Evolutionary conservation across 2,113 vertebrate genomes (phyloP), one percentile per base, ranked within the genome.

Genomic region (Oxyura jamaicensis): DNA sequence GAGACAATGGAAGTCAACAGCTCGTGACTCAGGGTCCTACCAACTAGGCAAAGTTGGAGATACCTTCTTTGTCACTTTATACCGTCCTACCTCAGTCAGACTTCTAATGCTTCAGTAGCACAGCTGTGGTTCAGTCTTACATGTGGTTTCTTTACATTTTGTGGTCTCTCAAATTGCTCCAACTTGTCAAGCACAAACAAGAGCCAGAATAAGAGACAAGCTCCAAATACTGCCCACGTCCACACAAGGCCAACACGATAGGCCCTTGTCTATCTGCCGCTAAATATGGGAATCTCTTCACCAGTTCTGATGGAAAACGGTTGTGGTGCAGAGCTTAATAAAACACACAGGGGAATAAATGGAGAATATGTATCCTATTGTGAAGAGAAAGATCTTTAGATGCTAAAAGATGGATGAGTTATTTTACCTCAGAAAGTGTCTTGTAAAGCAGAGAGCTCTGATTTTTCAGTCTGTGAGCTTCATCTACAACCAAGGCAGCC

Each of bases 381-480:
- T 28, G 33, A 90, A 71, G 44, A 55, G 22, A 22, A 86, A 83
- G 46, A 13, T 19, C n/a, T 55, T 56, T 50, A 80, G 33, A 50
- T 28, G 63, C 23, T 59, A 52, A 22, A 65, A 95, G 9, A 89
- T 0, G 11, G 31, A 63, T 35, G 7, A 60, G 19, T 56, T 82
- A 35, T 75, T 69, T 98, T 97, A 99, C 99, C 98, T 98, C 95
- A 33, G 97, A 98, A 86, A 99, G 98, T 0, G 97, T 98, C 96
- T 97, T 97, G 95, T 99, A 97, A 88, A 99, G 96, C 42, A 99
- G 69, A n/a, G 99, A 99, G 52, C 97, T 98, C 90, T 98, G 98
- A 80, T 99, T 99, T 97, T 99, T 99, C 95, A 99, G 93, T 73
- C 99, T 98, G 94, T 99, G 99, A 92, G 99, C 99, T 97, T 99